Percentiles rank a stretch among this genome's conserved stretches.
Conservation (phyloP, 2,888 invertebrate species). For the Callinectes sapidus region DNA sequence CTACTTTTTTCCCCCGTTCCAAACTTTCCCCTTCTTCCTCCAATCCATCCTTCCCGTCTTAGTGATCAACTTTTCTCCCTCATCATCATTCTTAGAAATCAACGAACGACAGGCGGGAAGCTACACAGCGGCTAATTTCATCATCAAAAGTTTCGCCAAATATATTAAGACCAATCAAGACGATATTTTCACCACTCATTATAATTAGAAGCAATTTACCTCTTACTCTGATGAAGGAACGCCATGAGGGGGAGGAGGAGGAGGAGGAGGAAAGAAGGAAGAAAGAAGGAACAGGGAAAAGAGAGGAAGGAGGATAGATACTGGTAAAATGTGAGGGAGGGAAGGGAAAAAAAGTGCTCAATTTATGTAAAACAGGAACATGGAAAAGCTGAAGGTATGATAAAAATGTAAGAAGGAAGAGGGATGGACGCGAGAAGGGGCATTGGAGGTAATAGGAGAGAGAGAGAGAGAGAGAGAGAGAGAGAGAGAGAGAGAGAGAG, state of each 20-base stretch:
- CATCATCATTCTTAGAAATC: slow-evolving; percentile 3
- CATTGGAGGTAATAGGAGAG: background rate
- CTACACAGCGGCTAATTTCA: background rate
- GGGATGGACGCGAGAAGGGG: background rate
- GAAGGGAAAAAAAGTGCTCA: background rate
- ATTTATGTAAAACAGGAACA: background rate
- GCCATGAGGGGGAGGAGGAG: background rate
- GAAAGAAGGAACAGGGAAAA: too few relatives aligned
- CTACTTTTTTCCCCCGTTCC: background rate
- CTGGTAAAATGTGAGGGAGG: too few relatives aligned
- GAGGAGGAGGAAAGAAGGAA: too few relatives aligned
- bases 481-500: slow-evolving; percentile 28
- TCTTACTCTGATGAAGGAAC: background rate
- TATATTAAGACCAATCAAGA: slow-evolving; percentile 21
- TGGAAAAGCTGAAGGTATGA: background rate
- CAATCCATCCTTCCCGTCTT: background rate
- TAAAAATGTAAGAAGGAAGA: background rate
- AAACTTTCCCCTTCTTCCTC: slow-evolving; percentile 26
- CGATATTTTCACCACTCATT: slow-evolving; percentile 18
- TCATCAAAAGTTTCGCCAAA: slow-evolving; percentile 30
- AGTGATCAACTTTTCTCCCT: background rate
- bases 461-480: background rate
- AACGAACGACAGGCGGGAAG: background rate
- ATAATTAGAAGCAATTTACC: slow-evolving; percentile 22
- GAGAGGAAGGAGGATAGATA: too few relatives aligned